Base-by-base conservation (phyloP, 2,797 vertebrate species). In the Anisognathus igniventris region DNA sequence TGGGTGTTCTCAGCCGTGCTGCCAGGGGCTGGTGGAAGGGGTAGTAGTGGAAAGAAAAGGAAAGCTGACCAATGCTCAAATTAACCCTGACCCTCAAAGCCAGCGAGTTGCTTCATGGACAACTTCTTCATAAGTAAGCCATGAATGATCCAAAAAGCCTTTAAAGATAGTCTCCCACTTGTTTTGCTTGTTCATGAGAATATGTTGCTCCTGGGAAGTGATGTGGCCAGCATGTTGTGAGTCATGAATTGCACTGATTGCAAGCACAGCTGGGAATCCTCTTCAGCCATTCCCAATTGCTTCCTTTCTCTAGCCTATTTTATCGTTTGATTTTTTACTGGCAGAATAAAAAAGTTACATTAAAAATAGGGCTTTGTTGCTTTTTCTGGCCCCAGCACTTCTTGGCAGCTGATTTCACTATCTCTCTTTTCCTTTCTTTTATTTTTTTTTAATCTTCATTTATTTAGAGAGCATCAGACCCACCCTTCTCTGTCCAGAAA, bases 231-330 rank as follows among this genome's bases (percentile, higher is more conserved):
- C 95, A 81, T 94, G 95, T 96, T 96, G 96, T 88, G 95, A 96
- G 93, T 95, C 95, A 96, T 97, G 96, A 97, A 97, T 97, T 94
- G 96, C 95, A 90, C 95, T 97, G 95, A 97, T 97, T 97, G 91
- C 96, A 93, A 86, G 95, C 95, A 97, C 96, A 97, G 96, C 96
- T 97, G 95, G 96, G 95, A 97, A 96, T 96, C 96, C 95, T 96
- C 96, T 97, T 97, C 96, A 96, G 95, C 95, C 95, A 96, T 96
- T 94, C 95, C 95, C 96, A 96, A 96, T 96, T 97, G 95, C 96
- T 97, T 96, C 96, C 95, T 97, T 97, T 96, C 93, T 97, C 89
- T 94, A 93, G 92, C 79, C 93, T 88, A 90, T 96, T 97, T 93
- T 96, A 93, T 96, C 85, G 9, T 90, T 93, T 94, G 85, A 96